A percentile compares a stretch with the other conserved stretches of the same genome.
Conservation (phyloP, 2,113 vertebrate genomes). For the Pogonocichla stellata region DNA sequence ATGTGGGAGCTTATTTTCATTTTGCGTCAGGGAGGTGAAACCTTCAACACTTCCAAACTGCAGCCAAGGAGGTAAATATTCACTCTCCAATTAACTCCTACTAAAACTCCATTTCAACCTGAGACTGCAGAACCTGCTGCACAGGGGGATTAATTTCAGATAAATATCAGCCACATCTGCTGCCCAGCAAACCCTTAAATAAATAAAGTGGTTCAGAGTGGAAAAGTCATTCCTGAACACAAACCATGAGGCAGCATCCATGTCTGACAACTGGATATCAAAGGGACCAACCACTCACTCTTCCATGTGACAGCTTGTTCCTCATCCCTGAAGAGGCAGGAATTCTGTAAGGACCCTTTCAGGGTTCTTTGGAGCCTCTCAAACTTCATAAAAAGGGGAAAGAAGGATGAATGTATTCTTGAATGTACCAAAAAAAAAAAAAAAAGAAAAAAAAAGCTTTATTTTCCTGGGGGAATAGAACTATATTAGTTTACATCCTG, state of each 20-base stretch:
- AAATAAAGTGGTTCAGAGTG: background rate
- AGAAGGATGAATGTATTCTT: background rate
- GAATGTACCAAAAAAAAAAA: background rate
- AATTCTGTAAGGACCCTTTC: background rate
- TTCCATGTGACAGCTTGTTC: background rate
- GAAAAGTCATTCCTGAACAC: background rate
- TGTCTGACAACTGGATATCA: background rate
- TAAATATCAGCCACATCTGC: background rate
- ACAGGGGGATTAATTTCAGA: background rate
- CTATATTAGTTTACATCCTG: constrained; percentile 62
- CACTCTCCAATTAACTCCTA: background rate
- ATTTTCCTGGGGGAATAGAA: constrained; percentile 11
- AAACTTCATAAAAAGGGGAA: background rate
- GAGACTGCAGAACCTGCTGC: background rate
- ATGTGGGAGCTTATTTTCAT: background rate
- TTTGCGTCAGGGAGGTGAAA: background rate
- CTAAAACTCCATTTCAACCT: background rate
- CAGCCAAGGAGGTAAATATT: background rate
- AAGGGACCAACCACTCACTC: background rate
- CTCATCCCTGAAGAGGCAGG: background rate
- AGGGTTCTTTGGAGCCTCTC: background rate
- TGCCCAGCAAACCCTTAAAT: background rate
- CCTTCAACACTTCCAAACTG: background rate
- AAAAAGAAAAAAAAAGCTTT: background rate
- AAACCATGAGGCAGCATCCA: background rate